Base-by-base conservation (phyloP, 2,797 vertebrate species). In the Cossypha polioptera region DNA sequence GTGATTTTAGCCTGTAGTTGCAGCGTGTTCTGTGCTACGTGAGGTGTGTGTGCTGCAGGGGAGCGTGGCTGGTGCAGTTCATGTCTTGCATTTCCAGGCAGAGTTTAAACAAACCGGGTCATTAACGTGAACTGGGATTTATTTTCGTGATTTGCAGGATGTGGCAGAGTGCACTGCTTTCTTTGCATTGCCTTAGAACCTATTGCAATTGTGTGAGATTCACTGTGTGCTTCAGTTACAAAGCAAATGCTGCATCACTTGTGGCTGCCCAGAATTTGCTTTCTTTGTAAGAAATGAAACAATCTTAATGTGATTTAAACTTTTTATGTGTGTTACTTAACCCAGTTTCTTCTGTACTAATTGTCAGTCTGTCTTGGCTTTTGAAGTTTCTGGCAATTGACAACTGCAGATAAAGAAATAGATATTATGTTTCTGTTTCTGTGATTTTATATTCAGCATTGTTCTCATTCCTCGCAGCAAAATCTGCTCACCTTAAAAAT, bases 101-200 rank as follows among this genome's bases (percentile, higher is more conserved):
- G 91, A 96, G n/a, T 95, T 97, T 80, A 89, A 95, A 86, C 87
- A 94, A 95, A 92, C 86, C 33, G 75, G 57, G 88, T 96, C 92
- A 72, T 97, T 97, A 97, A 84, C 43, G 28, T 92, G 86, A 66
- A 94, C 94, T 96, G 94, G 87, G 33, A 74, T 97, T 97, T 96
- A 74, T 98, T 97, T 97, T 86, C 40, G 16, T 53, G 94, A 38
- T 95, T 93, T 91, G 66, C 54, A 73, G 76, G 77, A 75, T 75
- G 79, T 76, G 48, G 47, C 62, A 61, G 42, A 42, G 87, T 43
- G 88, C 71, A 6, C 31, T 74, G 94, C 69, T 86, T 88, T 54
- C 73, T 91, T 82, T 92, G 65, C 36, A 0, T 31, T 92, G 92
- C 81, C 55, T 90, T 80, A 82, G 67, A 90, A 90, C 90, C 38